These are phyloP conservation scores for Halcyon leucocephala DNA, from an alignment of 2,797 vertebrate species.

Conservation along the genomic window DNA sequence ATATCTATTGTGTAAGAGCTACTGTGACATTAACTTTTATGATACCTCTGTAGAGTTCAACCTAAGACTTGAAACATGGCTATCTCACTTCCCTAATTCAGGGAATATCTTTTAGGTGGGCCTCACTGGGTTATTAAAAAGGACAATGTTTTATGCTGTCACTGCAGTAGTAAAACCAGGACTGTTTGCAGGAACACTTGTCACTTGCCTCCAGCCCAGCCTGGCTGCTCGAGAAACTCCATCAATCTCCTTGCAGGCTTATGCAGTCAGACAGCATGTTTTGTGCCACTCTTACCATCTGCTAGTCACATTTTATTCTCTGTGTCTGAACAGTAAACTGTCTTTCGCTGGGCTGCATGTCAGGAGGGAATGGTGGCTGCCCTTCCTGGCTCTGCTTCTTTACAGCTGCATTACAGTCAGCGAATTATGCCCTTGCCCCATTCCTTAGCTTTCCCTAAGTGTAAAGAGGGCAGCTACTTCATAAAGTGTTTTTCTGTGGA, in stretches of 20 bases:
- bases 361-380: not conserved
- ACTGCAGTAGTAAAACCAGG: not conserved
- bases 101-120: not conserved
- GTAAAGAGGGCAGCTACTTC: not conserved
- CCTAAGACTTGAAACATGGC: not conserved
- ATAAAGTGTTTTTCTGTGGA: not conserved
- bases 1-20: not conserved
- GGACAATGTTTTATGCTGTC: not conserved
- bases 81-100: not conserved
- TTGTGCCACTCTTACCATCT: not conserved
- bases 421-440: not conserved
- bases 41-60: not conserved
- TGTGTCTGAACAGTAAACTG: not conserved
- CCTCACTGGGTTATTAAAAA: not conserved
- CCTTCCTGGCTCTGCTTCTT: not conserved
- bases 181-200: not conserved
- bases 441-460: not conserved
- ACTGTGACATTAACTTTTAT: constrained; percentile 15
- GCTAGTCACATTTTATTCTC: not conserved
- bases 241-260: not conserved
- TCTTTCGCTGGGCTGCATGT: not conserved
- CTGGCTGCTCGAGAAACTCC: not conserved
- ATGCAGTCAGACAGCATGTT: not conserved
- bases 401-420: not conserved
- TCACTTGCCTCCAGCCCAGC: not conserved